phyloP scores from a whole-genome alignment of 2,797 vertebrate species.

The Melanogrammus aeglefinus region DNA sequence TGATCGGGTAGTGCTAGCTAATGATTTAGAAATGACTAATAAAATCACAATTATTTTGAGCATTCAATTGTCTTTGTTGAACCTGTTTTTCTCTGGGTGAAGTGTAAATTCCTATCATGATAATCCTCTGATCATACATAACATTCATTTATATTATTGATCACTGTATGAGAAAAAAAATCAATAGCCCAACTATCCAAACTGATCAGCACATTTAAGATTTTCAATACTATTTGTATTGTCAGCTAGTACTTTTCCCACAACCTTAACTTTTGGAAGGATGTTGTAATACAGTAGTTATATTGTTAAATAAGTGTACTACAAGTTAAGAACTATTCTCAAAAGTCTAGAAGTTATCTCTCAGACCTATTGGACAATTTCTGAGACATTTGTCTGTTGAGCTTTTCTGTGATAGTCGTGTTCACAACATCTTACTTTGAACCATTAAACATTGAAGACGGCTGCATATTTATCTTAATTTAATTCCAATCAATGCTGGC shows the following conservation, averaged over 20 bases:
- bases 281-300: not conserved
- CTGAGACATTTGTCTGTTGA: constrained; percentile 11
- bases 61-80: not conserved
- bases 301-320: not conserved
- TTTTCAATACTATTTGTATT: not conserved
- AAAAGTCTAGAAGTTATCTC: not conserved
- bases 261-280: not conserved
- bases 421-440: constrained; percentile 27
- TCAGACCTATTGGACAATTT: not conserved
- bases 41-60: not conserved
- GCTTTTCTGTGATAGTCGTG: not conserved
- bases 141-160: not conserved
- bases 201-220: not conserved
- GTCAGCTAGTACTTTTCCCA: not conserved
- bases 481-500: constrained; percentile 50
- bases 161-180: not conserved
- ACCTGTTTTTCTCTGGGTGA: not conserved
- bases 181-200: not conserved
- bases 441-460: constrained; percentile 35
- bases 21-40: not conserved
- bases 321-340: not conserved
- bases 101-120: not conserved
- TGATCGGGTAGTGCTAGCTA: not conserved
- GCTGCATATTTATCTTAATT: constrained; percentile 54
- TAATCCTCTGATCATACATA: not conserved